A percentile compares a stretch with the other conserved stretches of the same genome.
Conservation (phyloP, 2,888 invertebrate genomes). For the Cheilosia urbana region DNA sequence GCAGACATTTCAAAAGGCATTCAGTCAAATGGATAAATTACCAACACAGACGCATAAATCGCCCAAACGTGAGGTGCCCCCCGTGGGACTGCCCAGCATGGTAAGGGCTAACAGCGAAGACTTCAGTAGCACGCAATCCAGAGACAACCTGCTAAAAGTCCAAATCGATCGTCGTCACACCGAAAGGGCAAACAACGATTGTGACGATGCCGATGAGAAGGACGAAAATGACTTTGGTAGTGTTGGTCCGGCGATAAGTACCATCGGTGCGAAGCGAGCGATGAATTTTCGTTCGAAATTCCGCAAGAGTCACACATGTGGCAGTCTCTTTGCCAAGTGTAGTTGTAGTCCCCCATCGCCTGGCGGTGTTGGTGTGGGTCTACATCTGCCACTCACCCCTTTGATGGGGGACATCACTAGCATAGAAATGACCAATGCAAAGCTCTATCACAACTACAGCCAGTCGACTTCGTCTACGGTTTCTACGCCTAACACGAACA, state of each 20-base stretch:
- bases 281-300: constrained; percentile 78
- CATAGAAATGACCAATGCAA: constrained; percentile 50
- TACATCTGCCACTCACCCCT: constrained; percentile 60
- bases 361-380: constrained; percentile 20
- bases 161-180: constrained; percentile 39
- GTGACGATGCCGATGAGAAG: constrained; percentile 57
- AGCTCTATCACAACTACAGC: constrained; percentile 66
- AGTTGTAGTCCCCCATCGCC: constrained; percentile 77
- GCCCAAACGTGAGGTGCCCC: constrained; percentile 42
- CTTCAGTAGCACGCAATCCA: constrained; percentile 57
- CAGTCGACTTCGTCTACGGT: constrained; percentile 70
- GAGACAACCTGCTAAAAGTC: constrained; percentile 32
- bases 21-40: constrained; percentile 59
- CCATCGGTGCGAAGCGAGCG: constrained; percentile 74
- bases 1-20: constrained; percentile 50
- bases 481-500: constrained; percentile 70
- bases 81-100: constrained; percentile 10
- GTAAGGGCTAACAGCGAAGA: constrained; percentile 58
- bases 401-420: constrained; percentile 29
- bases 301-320: constrained; percentile 81
- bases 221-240: constrained; percentile 76
- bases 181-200: constrained; percentile 6
- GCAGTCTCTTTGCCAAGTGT: constrained; percentile 81
- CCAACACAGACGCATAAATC: constrained; percentile 27
- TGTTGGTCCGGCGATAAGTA: constrained; percentile 68